Conservation (phyloP, 2,888 invertebrate genomes). For the Antheraea assamensis region DNA sequence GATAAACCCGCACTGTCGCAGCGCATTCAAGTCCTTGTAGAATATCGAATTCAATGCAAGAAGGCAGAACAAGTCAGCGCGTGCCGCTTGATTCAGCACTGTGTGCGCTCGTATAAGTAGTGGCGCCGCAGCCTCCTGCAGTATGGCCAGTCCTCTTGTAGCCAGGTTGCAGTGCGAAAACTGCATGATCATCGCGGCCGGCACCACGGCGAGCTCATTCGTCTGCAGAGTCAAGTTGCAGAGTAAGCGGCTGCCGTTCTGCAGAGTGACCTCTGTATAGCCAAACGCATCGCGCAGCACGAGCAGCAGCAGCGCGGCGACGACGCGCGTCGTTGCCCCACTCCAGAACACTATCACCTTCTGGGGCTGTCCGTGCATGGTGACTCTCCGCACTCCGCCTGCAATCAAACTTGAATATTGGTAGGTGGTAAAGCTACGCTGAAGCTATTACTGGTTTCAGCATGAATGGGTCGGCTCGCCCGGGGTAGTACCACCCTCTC, state of each 20-base stretch:
- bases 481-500: no score
- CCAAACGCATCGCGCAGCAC: conserved; percentile 87
- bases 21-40: neutral
- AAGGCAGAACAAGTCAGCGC: neutral
- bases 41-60: neutral
- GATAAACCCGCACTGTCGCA: neutral
- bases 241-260: conserved; percentile 40
- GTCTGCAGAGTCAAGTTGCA: conserved; percentile 21
- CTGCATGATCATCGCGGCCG: conserved; percentile 5
- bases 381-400: neutral
- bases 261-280: conserved; percentile 68
- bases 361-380: conserved; percentile 83
- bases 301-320: conserved; percentile 90
- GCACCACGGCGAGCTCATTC: conserved; percentile 21
- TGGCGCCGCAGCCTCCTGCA: conserved; percentile 26
- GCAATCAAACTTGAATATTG: neutral
- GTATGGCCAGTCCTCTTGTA: conserved; percentile 4
- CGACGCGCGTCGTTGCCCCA: conserved; percentile 85
- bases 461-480: no score
- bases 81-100: conserved; percentile 17
- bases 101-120: conserved; percentile 24
- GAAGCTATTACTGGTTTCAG: no score
- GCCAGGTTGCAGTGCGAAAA: conserved; percentile 11
- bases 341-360: conserved; percentile 86
- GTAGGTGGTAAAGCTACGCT: no score